phyloP scores from a whole-genome alignment of 2,113 vertebrate genomes.

The Glaucomys volans region DNA sequence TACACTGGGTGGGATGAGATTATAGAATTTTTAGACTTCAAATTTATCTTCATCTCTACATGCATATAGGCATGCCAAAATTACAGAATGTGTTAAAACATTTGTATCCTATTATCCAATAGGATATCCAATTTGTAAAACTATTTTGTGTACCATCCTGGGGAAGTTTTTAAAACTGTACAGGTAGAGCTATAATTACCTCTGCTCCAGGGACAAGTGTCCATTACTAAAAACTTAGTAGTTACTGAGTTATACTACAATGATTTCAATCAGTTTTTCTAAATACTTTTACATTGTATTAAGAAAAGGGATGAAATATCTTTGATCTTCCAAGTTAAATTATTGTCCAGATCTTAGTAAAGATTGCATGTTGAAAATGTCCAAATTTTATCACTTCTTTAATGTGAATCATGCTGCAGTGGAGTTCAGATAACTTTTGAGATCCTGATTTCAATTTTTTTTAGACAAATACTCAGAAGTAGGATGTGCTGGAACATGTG shows the following conservation, averaged over 20 bases:
- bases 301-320: background rate
- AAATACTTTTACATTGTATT: background rate
- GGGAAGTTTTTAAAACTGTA: background rate
- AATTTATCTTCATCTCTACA: background rate
- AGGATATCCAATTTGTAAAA: too few species aligned
- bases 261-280: background rate
- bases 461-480: too few species aligned
- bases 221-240: too few species aligned
- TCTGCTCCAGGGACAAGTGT: background rate
- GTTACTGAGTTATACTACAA: background rate
- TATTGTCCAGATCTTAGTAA: background rate
- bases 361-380: background rate
- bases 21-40: constrained; percentile 21
- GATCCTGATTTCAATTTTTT: too few species aligned
- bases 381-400: background rate
- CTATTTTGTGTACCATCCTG: background rate
- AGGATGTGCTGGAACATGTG: too few species aligned
- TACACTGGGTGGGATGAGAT: background rate
- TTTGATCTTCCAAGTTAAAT: background rate
- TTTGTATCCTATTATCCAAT: too few species aligned
- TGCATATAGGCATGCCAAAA: background rate
- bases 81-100: background rate
- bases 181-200: background rate
- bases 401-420: too few species aligned
- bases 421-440: too few species aligned